Evolutionary conservation across 2,797 vertebrate genomes (phyloP).

Genomic region (Chiloscyllium punctatum): DNA sequence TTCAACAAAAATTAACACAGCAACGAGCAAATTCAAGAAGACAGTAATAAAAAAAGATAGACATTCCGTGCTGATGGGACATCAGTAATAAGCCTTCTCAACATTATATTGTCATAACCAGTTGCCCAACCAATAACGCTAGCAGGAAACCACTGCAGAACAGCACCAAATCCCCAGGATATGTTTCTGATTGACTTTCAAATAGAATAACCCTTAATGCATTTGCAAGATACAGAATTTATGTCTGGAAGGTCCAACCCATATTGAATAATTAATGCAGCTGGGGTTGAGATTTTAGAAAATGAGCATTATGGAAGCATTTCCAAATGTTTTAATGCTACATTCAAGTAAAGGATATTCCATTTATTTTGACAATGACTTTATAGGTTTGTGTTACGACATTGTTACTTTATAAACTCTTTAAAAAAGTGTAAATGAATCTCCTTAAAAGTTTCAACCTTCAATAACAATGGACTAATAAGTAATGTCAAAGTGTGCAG

Average conservation of each 20-base stretch:
- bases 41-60: background rate
- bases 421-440: background rate
- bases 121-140: conserved; percentile 19
- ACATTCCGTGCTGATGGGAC: background rate
- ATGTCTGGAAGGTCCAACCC: background rate
- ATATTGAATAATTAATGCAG: background rate
- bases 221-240: background rate
- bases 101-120: background rate
- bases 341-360: background rate
- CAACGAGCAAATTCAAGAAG: conserved; percentile 1
- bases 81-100: background rate
- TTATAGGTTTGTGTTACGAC: background rate
- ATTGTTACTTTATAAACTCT: background rate
- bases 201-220: background rate
- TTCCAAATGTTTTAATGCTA: background rate
- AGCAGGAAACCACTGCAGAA: background rate
- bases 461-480: background rate
- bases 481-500: background rate
- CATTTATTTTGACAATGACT: background rate
- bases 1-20: background rate
- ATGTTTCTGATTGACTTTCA: background rate
- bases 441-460: background rate
- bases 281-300: background rate
- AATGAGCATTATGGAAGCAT: background rate
- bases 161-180: background rate